Percentiles rank a stretch among this genome's conserved stretches.
Conservation (phyloP, 2,113 vertebrate genomes). For the Oryzias celebensis region DNA sequence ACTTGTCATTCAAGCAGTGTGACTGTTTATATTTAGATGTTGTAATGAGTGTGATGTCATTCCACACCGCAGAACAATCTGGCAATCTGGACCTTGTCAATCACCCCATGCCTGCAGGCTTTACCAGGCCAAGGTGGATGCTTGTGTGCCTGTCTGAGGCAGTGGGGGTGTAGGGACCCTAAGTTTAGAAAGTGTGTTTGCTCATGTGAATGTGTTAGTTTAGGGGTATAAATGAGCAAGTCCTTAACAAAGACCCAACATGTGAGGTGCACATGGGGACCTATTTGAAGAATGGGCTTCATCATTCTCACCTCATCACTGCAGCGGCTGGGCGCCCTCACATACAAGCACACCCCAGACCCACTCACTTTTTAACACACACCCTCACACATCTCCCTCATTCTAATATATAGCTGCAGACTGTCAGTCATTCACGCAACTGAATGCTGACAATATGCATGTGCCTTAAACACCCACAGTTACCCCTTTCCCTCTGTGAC, state of each 20-base stretch:
- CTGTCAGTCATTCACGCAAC: slow-evolving; percentile 35
- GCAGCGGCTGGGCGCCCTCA: slow-evolving; percentile 29
- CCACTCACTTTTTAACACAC: slow-evolving; percentile 25
- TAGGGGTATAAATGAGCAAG: slow-evolving; percentile 57
- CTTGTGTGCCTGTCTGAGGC: slow-evolving; percentile 20
- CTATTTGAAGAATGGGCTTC: slow-evolving; percentile 63
- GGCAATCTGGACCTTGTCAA: slow-evolving; percentile 74
- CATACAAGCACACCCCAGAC: slow-evolving; percentile 27
- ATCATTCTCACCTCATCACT: slow-evolving; percentile 75
- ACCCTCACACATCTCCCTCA: slow-evolving; percentile 40
- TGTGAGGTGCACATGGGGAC: slow-evolving; percentile 72
- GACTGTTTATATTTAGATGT: slow-evolving; percentile 76
- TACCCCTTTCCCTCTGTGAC: slow-evolving; percentile 18
- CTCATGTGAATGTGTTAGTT: slow-evolving; percentile 44
- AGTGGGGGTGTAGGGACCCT: background rate
- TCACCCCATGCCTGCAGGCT: slow-evolving; percentile 56
- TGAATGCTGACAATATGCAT: slow-evolving; percentile 22
- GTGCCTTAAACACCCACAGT: slow-evolving; percentile 31
- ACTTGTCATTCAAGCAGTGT: slow-evolving; percentile 59
- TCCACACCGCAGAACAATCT: slow-evolving; percentile 71
- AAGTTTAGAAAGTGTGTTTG: slow-evolving; percentile 33
- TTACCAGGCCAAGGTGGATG: slow-evolving; percentile 18
- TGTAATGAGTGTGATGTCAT: slow-evolving; percentile 79
- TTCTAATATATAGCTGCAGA: slow-evolving; percentile 10
- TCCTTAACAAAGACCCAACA: slow-evolving; percentile 65